Conservation (phyloP, 2,888 invertebrate species). For the Watsonalla cultraria region DNA sequence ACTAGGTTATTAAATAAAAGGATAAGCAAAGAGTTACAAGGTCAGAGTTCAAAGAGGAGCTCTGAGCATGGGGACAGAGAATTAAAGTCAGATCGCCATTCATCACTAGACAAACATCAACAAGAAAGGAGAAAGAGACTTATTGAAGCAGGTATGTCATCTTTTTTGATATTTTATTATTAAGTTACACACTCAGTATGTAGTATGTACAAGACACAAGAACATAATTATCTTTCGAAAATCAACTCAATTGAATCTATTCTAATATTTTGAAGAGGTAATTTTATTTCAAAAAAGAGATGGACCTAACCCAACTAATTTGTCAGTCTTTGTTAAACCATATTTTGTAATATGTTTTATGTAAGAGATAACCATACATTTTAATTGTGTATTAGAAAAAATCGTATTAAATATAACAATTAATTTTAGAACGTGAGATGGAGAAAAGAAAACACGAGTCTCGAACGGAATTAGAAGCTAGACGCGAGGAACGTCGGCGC, state of each 20-base stretch:
- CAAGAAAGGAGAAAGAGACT: conserved; percentile 83
- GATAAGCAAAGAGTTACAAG: conserved; percentile 82
- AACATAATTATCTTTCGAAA: conserved; percentile 2
- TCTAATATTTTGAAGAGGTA: no score
- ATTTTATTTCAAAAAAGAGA: no score
- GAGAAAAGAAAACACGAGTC: conserved; percentile 87
- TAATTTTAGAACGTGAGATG: conserved; percentile 82
- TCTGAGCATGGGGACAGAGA: conserved; percentile 71
- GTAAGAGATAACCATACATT: no score
- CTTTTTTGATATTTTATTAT: neutral
- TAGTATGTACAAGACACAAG: no score
- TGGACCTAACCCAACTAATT: no score
- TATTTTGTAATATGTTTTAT: no score
- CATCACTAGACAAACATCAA: conserved; percentile 67
- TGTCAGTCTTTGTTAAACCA: no score
- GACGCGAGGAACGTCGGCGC: conserved; percentile 81
- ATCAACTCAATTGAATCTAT: neutral
- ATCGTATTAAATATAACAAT: no score
- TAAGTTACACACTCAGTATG: neutral
- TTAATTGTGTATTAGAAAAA: no score
- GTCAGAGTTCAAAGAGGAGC: conserved; percentile 57
- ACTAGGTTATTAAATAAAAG: conserved; percentile 84
- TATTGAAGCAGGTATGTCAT: conserved; percentile 80
- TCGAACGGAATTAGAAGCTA: conserved; percentile 84
- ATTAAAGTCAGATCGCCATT: conserved; percentile 56